Evolutionary conservation across 2,797 vertebrate species (phyloP), one percentile per base, ranked within the genome.

Genomic region (Muscicapa comitata): DNA sequence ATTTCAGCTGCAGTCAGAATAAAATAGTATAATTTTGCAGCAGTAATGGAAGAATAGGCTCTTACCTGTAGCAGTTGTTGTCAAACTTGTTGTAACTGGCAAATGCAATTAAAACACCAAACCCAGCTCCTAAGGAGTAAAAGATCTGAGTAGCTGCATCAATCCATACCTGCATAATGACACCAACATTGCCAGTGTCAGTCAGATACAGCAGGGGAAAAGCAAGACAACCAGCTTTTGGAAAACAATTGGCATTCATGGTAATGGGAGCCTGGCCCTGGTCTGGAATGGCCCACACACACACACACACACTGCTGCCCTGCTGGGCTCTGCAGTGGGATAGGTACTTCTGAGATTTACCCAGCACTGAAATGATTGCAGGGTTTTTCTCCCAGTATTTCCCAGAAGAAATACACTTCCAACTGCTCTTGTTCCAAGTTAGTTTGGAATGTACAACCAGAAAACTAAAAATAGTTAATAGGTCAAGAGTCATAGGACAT

Each of bases 41-140:
- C 58, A 61, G 28, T 37, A 83, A 70, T 16, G 54, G 76, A 83
- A 65, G 26, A 91, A 84, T 11, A 55, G 48, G 29, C 18, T 71
- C 98, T 97, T 98, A 99, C 99, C 99, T 99, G 98, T 99, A 99
- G 94, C 99, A 99, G 95, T 99, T 99, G 98, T 99, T 99, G 98
- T 99, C 98, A 95, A 99, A 99, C 96, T 99, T 99, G 97, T 99
- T 99, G 96, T 99, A 99, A 97, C 99, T 99, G 95, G 99, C 99
- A 98, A 99, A 99, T 11, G 99, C 99, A 95, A 99, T 99, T 91
- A 99, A 97, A 89, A 99, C 99, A 6, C 99, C 99, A 93, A 99
- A 99, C 40, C 99, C 99, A 21, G 99, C 99, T 86, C 99, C 99
- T 71, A 99, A 96, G 23, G 99, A 99, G 96, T 99, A 99, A 97